Conservation (phyloP, 2,797 vertebrate species). For the Gorsachius magnificus region DNA sequence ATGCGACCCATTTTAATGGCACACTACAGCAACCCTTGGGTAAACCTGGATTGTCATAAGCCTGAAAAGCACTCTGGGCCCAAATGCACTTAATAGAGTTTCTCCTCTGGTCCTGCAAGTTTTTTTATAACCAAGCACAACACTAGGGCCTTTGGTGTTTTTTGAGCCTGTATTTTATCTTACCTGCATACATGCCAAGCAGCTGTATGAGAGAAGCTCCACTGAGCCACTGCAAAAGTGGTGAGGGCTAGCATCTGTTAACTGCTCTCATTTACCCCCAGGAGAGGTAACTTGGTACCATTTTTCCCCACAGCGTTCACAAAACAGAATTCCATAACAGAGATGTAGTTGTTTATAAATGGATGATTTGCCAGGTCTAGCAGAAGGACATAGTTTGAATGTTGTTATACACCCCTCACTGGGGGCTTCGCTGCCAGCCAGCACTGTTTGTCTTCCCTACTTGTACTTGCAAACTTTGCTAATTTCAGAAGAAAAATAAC, state of each 20-base stretch:
- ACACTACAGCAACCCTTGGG: background rate
- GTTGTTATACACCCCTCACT: background rate
- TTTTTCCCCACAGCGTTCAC: background rate
- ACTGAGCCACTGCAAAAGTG: background rate
- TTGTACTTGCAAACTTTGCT: background rate
- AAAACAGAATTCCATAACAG: background rate
- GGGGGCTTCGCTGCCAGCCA: background rate
- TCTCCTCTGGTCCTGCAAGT: background rate
- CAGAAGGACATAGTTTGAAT: background rate
- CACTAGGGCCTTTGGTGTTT: background rate
- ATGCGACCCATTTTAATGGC: background rate
- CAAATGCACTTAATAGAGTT: background rate
- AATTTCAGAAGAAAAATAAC: background rate
- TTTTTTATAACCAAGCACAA: background rate
- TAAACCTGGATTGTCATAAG: background rate
- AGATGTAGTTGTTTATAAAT: background rate
- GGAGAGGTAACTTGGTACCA: background rate
- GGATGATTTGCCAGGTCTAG: background rate
- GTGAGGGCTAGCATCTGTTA: background rate
- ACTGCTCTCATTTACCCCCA: background rate
- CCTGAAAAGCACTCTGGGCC: background rate
- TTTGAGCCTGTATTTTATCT: background rate
- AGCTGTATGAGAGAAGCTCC: background rate
- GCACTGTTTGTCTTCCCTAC: background rate
- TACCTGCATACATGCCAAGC: background rate